Evolutionary conservation across 2,113 vertebrate species (phyloP), one percentile per base, ranked within the genome.

Genomic region (Amazona guildingii): DNA sequence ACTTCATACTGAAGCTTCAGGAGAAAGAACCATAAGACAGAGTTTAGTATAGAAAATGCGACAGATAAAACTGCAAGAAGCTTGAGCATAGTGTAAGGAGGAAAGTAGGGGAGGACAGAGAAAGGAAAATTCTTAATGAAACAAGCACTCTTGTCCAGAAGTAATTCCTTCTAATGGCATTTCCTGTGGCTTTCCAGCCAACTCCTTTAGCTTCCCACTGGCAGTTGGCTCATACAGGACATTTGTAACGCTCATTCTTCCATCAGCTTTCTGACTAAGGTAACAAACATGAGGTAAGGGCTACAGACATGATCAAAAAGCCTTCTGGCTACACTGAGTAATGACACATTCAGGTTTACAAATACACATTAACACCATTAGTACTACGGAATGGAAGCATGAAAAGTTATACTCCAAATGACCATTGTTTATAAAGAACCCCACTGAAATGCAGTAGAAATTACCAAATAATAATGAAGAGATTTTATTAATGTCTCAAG

Each of bases 131-230:
- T 57, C 25, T 95, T 97, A 94, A 88, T 92, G 21, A 81, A 95
- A 70, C 27, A 91, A 59, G 54, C 29, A 85, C 75, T 97, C 97
- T 98, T 97, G 96, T 98, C 93, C 91, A 97, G 94, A 89, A 97
- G 90, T 97, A 97, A 97, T 94, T 96, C 92, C 70, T 95, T 86
- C 84, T 98, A 96, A 96, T 96, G 91, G 90, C 7, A 63, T 92
- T 98, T 97, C 97, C 97, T 96, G 94, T 90, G 91, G 97, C 88
- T 97, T 98, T 97, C 94, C 66, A 96, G 85, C 92, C 94, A 96
- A 86, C 61, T 94, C 54, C 25, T 64, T 80, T 4, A 75, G 83
- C 70, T 96, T 92, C 91, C 87, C 96, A 88, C 93, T 95, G 81
- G 90, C 81, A 84, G 25, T 66, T 94, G 76, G 92, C 86, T 97